A percentile compares a stretch with the other conserved stretches of the same genome.
Conservation (phyloP, 2,888 invertebrate species). For the Noctua janthina region DNA sequence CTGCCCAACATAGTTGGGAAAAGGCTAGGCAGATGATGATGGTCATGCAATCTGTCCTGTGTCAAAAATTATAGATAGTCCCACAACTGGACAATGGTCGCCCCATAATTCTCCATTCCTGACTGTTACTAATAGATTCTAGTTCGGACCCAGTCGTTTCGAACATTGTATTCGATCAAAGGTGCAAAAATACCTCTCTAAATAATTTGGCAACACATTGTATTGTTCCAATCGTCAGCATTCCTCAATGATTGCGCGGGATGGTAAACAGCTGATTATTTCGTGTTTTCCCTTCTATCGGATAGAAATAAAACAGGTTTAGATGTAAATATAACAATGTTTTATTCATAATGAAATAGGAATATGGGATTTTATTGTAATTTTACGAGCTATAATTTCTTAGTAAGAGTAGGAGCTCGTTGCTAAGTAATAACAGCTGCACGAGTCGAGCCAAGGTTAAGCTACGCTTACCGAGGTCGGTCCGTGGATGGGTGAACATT, state of each 20-base stretch:
- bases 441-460: neutral
- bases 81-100: neutral
- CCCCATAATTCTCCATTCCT: neutral
- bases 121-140: neutral
- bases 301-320: conserved; percentile 15
- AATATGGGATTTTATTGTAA: neutral
- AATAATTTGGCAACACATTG: conserved; percentile 50
- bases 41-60: neutral
- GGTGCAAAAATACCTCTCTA: conserved; percentile 33
- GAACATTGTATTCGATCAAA: conserved; percentile 4
- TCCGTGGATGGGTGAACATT: neutral
- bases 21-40: too few relatives aligned
- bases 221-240: conserved; percentile 25
- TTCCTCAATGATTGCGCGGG: conserved; percentile 21
- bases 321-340: conserved; percentile 7
- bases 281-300: conserved; percentile 9
- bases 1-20: too few relatives aligned
- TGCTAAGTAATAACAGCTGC: neutral
- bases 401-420: neutral
- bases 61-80: neutral
- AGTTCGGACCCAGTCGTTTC: neutral
- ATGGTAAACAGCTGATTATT: conserved; percentile 19
- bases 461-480: neutral
- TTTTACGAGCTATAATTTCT: conserved; percentile 6
- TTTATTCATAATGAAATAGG: conserved; percentile 18